Conservation (phyloP, 2,113 vertebrate genomes). For the Channa maculata region DNA sequence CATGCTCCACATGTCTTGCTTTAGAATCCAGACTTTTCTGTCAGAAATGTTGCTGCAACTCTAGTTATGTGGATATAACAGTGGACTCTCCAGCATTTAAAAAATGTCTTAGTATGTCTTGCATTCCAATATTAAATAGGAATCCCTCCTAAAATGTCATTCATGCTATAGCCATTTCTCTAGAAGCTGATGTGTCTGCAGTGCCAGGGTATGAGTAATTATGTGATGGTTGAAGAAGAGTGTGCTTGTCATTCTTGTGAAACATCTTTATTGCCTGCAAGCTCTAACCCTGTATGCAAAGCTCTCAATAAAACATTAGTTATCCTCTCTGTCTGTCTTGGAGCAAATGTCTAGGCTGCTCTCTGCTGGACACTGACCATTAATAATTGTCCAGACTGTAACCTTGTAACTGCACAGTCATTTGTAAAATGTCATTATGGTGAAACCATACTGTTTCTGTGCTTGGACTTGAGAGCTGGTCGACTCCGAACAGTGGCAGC, state of each 20-base stretch:
- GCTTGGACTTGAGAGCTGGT: background rate
- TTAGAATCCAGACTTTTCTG: too few relatives aligned
- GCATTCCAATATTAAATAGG: conserved; percentile 16
- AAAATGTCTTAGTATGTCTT: conserved; percentile 18
- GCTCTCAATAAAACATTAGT: conserved; percentile 39
- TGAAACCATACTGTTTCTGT: conserved; percentile 26
- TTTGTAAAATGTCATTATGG: conserved; percentile 54
- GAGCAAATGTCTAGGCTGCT: conserved; percentile 23
- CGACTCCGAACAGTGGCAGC: background rate
- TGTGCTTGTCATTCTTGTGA: conserved; percentile 13
- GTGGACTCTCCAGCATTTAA: background rate
- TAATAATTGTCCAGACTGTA: conserved; percentile 32
- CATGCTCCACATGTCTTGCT: too few relatives aligned
- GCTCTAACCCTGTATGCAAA: conserved; percentile 16
- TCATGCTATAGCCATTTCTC: conserved; percentile 23
- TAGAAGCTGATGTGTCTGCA: conserved; percentile 9
- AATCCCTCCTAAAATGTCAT: conserved; percentile 33
- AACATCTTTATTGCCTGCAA: conserved; percentile 26
- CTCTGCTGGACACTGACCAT: conserved; percentile 51
- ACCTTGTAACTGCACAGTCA: conserved; percentile 25
- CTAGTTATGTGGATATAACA: background rate
- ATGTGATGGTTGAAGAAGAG: conserved; percentile 2
- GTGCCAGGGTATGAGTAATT: conserved; percentile 20
- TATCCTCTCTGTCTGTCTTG: conserved; percentile 12
- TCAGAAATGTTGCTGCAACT: too few relatives aligned